Percentiles rank a stretch among this genome's conserved stretches.
These are phyloP conservation scores for Berghia stephanieae DNA, from an alignment of 1,140 invertebrate genomes.

Conservation along the genomic window DNA sequence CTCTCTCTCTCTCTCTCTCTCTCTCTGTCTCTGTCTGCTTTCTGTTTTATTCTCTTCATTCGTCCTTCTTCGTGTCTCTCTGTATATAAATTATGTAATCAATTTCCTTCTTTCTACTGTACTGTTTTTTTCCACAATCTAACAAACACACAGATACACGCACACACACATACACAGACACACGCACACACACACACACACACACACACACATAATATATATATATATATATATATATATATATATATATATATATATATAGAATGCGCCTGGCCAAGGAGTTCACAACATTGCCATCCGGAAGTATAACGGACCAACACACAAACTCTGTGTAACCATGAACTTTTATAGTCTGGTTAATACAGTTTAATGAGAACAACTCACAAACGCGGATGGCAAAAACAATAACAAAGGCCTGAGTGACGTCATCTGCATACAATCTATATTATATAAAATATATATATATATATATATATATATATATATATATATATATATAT, in stretches of 20 bases:
- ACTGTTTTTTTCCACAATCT: too few species aligned
- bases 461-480: too few species aligned
- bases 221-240: not conserved
- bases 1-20: slow-evolving; percentile 16
- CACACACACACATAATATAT: not conserved
- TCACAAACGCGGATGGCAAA: not conserved
- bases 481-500: too few species aligned
- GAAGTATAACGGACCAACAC: too few species aligned
- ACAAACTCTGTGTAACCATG: not conserved
- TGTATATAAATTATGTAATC: not conserved
- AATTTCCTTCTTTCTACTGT: too few species aligned
- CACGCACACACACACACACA: slow-evolving; percentile 26
- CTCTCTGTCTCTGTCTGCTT: too few species aligned
- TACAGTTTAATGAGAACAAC: not conserved
- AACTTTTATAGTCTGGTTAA: not conserved
- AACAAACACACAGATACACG: not conserved
- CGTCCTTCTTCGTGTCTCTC: not conserved
- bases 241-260: slow-evolving; percentile 21
- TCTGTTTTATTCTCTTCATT: slow-evolving; percentile 11
- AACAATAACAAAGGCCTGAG: not conserved
- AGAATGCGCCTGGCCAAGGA: too few species aligned
- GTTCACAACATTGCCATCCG: too few species aligned
- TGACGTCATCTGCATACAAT: not conserved
- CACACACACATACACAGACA: slow-evolving; percentile 10
- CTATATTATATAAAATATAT: not conserved